These are phyloP conservation scores for Vanessa atalanta DNA, from an alignment of 1,140 invertebrate species.

Conservation along the genomic window DNA sequence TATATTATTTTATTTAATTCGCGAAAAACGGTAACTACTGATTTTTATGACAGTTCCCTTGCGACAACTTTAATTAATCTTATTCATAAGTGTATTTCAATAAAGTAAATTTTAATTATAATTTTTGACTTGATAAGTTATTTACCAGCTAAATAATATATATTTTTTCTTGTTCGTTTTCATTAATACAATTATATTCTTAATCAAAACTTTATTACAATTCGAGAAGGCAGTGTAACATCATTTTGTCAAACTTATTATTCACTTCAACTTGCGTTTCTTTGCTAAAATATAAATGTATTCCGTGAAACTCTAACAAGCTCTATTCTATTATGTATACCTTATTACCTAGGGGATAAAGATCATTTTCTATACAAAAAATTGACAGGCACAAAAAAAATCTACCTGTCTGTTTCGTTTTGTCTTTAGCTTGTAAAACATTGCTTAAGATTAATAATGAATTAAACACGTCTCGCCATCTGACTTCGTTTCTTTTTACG, in stretches of 20 bases:
- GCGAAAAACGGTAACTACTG: no score
- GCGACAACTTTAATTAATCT: no score
- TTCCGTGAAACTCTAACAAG: slow-evolving; percentile 27
- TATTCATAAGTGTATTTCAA: no score
- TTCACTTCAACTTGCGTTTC: slow-evolving; percentile 39
- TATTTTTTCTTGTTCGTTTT: not conserved
- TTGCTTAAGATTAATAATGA: slow-evolving; percentile 35
- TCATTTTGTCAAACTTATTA: slow-evolving; percentile 36
- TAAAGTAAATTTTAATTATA: no score
- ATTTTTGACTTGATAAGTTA: no score
- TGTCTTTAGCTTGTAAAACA: slow-evolving; percentile 31
- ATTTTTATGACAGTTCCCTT: no score
- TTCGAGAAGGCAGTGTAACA: slow-evolving; percentile 25
- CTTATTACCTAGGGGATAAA: slow-evolving; percentile 8
- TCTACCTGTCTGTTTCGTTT: slow-evolving; percentile 30
- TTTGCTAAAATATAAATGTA: slow-evolving; percentile 39
- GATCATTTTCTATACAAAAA: not conserved
- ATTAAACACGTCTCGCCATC: slow-evolving; percentile 27
- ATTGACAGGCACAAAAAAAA: slow-evolving; percentile 27
- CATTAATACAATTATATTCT: not conserved
- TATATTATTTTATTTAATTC: no score
- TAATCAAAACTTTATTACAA: slow-evolving; percentile 29
- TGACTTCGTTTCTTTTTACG: slow-evolving; percentile 12
- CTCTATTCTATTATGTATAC: not conserved
- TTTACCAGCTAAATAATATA: no score